Base-by-base conservation (phyloP, 2,797 vertebrate species). In the Allobates femoralis region DNA sequence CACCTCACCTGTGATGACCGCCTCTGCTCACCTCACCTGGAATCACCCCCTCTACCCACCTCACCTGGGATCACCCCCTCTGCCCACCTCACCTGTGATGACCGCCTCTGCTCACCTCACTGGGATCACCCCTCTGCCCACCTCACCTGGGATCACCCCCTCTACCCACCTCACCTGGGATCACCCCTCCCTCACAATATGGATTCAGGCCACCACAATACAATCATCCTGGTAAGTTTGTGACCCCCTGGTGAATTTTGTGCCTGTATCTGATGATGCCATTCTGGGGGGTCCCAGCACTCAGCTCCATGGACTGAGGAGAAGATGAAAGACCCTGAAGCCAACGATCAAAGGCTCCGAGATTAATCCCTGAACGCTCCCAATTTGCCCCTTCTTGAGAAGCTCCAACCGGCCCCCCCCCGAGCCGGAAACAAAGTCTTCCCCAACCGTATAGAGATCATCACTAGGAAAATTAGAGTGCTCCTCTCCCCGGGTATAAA, bases 401-500 rank as follows among this genome's bases (percentile, higher is more conserved):
- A 80, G 76, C 79, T n/a, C n/a, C n/a, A n/a, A n/a, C n/a, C n/a
- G n/a, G n/a, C n/a, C n/a, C n/a, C n/a, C 84, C 50, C 21, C 16
- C 62, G 78, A 64, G 51, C 30, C n/a, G 82, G 58, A 51, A 84
- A 76, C 73, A 76, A 75, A 83, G 82, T 86, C 74, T 77, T 78
- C 85, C 73, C 79, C n/a, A 23, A 46, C 30, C 23, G 85, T 37
- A 83, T 78, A 58, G 60, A 71, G 86, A 83, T 83, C 74, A 87
- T 66, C 75, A 18, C 32, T 37, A 55, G 79, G 19, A 46, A 30
- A 51, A 83, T 87, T 58, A 87, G 83, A 87, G 74, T 19, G 62
- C 71, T 83, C 30, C 19, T 16, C 34, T 76, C 71, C 86, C 64
- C n/a, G 19, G 18, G 32, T 87, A 87, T 87, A 79, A 87, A 87